Conservation (phyloP, 2,113 vertebrate species). For the Prinia subflava region DNA sequence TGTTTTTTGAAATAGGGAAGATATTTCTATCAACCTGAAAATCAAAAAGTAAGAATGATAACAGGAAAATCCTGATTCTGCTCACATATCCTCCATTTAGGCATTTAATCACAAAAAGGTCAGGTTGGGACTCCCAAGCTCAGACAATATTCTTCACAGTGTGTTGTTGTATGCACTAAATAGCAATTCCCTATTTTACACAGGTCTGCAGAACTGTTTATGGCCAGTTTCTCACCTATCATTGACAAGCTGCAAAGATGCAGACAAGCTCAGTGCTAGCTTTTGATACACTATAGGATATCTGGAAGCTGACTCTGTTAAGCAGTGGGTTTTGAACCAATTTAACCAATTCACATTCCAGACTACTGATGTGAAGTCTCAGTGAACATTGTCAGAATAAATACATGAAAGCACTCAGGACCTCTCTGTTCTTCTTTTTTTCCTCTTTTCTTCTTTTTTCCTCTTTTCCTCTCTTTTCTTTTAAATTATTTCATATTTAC, state of each 20-base stretch:
- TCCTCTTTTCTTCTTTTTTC: not conserved
- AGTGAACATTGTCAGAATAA: not conserved
- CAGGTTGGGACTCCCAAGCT: not conserved
- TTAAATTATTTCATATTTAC: not conserved
- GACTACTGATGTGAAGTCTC: not conserved
- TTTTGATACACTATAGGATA: not conserved
- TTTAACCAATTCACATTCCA: not conserved
- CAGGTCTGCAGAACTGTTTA: not conserved
- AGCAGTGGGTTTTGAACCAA: not conserved
- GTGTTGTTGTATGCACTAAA: not conserved
- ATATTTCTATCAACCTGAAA: not conserved
- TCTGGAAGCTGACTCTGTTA: not conserved
- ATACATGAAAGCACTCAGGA: not conserved
- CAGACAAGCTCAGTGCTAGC: not conserved
- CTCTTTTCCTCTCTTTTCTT: not conserved
- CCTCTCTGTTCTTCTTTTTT: rapidly evolving
- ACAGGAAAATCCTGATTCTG: not conserved
- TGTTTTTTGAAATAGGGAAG: not conserved
- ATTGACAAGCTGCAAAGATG: not conserved
- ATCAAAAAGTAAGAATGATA: not conserved
- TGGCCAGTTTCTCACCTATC: not conserved
- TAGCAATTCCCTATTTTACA: not conserved
- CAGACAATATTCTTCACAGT: not conserved
- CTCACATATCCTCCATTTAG: not conserved
- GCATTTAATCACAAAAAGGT: not conserved